Percentiles rank a stretch among this genome's conserved stretches.
Conservation (phyloP, 2,797 vertebrate genomes). For the Gouania willdenowi region DNA sequence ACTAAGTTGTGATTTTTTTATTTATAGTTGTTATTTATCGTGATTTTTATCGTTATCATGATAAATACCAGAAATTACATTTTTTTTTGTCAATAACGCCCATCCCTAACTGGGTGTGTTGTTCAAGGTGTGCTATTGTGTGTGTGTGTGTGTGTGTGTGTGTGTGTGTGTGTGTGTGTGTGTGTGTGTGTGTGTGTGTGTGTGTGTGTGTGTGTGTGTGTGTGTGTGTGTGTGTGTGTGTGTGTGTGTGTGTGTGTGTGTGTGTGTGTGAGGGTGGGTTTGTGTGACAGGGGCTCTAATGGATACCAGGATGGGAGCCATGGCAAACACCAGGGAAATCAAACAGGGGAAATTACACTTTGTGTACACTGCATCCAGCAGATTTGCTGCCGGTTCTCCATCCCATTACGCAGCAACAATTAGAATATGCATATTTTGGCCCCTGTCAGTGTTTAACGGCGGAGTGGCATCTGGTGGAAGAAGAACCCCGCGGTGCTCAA, state of each 20-base stretch:
- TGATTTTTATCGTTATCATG: no score
- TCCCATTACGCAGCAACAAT: constrained; percentile 29
- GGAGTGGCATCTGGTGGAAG: constrained; percentile 2
- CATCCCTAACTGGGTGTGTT: background rate
- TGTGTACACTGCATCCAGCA: constrained; percentile 15
- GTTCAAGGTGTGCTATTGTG: background rate
- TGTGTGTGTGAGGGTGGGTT: no score
- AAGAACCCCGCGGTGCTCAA: background rate
- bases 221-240: no score
- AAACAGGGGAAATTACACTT: constrained; percentile 37
- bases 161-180: no score
- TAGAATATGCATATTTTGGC: background rate
- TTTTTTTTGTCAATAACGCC: no score
- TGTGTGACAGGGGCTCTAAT: constrained; percentile 26
- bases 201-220: no score
- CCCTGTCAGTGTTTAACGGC: constrained; percentile 7
- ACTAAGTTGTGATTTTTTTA: no score
- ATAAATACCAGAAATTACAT: no score
- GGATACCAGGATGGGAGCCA: constrained; percentile 28
- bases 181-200: no score
- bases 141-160: no score
- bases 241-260: no score
- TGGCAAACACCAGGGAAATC: constrained; percentile 50
- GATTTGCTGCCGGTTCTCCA: constrained; percentile 10
- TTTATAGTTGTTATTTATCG: no score